Evolutionary conservation across 1,140 invertebrate species (phyloP).

Genomic region (Hypothenemus hampei): DNA sequence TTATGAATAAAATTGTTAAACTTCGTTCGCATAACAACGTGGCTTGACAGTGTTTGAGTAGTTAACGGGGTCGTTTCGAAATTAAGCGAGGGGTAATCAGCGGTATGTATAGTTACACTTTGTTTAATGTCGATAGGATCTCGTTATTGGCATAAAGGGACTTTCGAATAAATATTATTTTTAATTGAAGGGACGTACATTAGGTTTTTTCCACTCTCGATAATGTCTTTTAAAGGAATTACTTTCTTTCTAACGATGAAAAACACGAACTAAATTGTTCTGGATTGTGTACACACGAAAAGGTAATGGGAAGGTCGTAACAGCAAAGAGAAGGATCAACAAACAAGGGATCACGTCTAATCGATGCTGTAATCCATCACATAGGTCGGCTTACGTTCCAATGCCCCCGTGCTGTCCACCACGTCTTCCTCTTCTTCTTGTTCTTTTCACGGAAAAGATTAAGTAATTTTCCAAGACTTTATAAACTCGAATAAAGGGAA

Average conservation of each 20-base stretch:
- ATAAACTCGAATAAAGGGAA: too few species aligned
- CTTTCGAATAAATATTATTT: neutral
- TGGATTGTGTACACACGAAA: slow-evolving; percentile 31
- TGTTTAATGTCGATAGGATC: neutral
- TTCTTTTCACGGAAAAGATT: slow-evolving; percentile 19
- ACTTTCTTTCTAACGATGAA: slow-evolving; percentile 10
- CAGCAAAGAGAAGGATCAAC: slow-evolving; percentile 28
- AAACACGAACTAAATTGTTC: slow-evolving; percentile 24
- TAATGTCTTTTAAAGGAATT: slow-evolving; percentile 20
- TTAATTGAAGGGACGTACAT: too few species aligned
- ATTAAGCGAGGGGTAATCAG: slow-evolving; percentile 11
- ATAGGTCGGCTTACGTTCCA: slow-evolving; percentile 37
- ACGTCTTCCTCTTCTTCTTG: too few species aligned
- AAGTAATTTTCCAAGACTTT: slow-evolving; percentile 23
- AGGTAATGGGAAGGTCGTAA: slow-evolving; percentile 30
- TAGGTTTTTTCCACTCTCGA: too few species aligned
- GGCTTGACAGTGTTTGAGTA: slow-evolving; percentile 5
- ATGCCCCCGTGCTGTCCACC: slow-evolving; percentile 22
- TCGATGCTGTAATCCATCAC: slow-evolving; percentile 47
- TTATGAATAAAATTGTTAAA: slow-evolving; percentile 20
- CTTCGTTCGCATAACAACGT: slow-evolving; percentile 17
- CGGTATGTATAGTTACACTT: neutral
- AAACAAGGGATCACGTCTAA: slow-evolving; percentile 42
- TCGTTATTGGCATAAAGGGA: neutral
- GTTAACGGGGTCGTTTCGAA: slow-evolving; percentile 18